A percentile compares a stretch with the other conserved stretches of the same genome.
Evolutionary conservation across 2,113 vertebrate species (phyloP).

Genomic region (Vidua macroura): DNA sequence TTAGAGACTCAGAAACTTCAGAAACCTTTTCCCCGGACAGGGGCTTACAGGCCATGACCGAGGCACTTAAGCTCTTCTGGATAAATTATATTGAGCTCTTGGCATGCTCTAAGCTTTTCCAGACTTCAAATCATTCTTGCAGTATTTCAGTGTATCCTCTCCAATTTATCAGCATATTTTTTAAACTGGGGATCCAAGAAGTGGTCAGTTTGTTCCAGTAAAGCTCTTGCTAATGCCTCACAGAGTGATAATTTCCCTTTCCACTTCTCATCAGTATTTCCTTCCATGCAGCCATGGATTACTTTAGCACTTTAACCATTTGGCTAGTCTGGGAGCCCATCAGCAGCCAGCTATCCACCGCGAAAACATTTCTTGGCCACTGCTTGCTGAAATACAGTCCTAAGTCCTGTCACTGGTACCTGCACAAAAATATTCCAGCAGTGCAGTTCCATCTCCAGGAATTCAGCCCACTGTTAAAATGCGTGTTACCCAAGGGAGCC

Average conservation of each 20-base stretch:
- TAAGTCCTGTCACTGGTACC: background rate
- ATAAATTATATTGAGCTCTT: slow-evolving; percentile 29
- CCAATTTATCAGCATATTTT: slow-evolving; percentile 35
- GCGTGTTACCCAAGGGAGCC: rapidly evolving
- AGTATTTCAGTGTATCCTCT: slow-evolving; percentile 3
- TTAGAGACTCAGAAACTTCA: background rate
- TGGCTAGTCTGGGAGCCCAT: background rate
- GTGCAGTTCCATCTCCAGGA: background rate
- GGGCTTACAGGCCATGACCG: background rate
- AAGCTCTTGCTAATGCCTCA: slow-evolving; percentile 8
- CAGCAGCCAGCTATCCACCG: background rate
- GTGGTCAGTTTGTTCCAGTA: slow-evolving; percentile 27
- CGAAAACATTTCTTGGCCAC: background rate
- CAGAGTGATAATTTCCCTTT: background rate
- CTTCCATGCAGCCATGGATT: background rate
- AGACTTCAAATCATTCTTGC: slow-evolving; percentile 14
- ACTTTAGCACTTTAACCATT: background rate
- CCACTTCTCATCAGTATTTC: background rate
- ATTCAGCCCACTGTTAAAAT: rapidly evolving
- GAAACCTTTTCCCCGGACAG: background rate
- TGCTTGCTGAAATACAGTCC: background rate
- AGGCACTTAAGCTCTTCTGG: slow-evolving; percentile 28
- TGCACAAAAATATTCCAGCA: background rate
- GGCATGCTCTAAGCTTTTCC: slow-evolving; percentile 2
- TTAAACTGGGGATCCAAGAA: slow-evolving; percentile 12